Base-by-base conservation (phyloP, 2,797 vertebrate genomes). In the Threskiornis aethiopicus region DNA sequence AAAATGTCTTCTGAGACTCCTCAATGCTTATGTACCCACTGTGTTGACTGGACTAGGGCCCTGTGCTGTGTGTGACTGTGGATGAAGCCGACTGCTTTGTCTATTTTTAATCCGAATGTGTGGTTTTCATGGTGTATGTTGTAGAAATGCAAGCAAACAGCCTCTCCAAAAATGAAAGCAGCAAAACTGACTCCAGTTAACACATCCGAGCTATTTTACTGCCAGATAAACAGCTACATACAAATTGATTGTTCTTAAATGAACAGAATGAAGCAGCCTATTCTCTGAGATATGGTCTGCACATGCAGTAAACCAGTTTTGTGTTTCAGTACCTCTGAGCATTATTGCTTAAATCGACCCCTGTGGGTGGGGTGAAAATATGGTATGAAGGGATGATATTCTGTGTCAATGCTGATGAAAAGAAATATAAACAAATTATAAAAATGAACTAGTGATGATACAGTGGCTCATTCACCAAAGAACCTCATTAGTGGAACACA, bases 261-360 rank as follows among this genome's bases (percentile, higher is more conserved):
- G 44, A 66, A 18, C 19, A 88, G 49, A 79, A 77, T 3, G 54
- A 91, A 91, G 72, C 83, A 52, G 71, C 29, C 91, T 78, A 11
- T 55, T 54, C 80, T 64, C 90, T 35, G 75, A 91, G 84, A 61
- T 14, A 39, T 1, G 44, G 41, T 54, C 86, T 85, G 92, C 62
- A 67, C 44, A 29, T 7, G 71, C 73, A 55, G 83, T 44, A 65
- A 77, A 77, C 65, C 62, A 69, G 65, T 44, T 93, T 64, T 64
- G 76, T 26, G 49, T 75, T 84, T 89, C 59, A 62, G 94, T 39
- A 75, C 97, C 94, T 97, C 94, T 98, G 92, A 97, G 96, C 95
- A 96, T 62, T 96, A 95, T 90, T 93, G 98, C 98, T 98, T 99
- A 99, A 99, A 99, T 99, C 99, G 99, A 99, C 98, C 99, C 99